Conservation (phyloP, 2,113 vertebrate genomes). For the Sardina pilchardus region DNA sequence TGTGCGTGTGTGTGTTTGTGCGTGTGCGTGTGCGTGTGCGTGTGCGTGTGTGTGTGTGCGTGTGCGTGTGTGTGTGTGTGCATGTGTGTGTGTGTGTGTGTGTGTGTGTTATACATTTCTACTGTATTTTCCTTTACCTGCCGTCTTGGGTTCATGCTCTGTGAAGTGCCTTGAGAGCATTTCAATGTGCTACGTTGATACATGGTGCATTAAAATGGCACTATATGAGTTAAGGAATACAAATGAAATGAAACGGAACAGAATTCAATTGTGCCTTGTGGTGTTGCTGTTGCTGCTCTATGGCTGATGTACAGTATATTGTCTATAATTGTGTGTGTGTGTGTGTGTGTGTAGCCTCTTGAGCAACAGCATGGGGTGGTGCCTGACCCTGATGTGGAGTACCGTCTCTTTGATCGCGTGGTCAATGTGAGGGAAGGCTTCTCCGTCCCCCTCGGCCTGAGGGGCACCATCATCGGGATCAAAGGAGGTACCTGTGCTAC, state of each 20-base stretch:
- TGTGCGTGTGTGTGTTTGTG: neutral
- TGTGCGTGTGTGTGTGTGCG: neutral
- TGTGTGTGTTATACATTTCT: neutral
- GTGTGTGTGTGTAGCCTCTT: conserved; percentile 75
- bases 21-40: neutral
- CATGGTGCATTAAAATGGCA: too few species aligned
- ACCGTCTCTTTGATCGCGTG: conserved; percentile 92
- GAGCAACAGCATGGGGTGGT: conserved; percentile 92
- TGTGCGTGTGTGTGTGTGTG: too few species aligned
- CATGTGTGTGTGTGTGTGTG: conserved; percentile 57
- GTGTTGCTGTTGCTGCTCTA: neutral
- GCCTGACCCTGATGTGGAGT: conserved; percentile 88
- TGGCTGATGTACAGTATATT: neutral
- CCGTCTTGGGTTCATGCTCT: too few species aligned
- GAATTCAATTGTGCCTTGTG: neutral
- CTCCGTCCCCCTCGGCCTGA: conserved; percentile 89
- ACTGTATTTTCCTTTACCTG: too few species aligned
- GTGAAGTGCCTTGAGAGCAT: neutral
- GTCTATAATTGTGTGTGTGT: conserved; percentile 16
- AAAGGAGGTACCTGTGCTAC: conserved; percentile 81
- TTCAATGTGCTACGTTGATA: neutral
- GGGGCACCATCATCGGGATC: conserved; percentile 93
- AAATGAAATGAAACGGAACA: neutral
- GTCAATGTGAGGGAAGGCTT: conserved; percentile 94
- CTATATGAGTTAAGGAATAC: too few species aligned